phyloP scores from a whole-genome alignment of 2,113 vertebrate genomes.

The Meleagris gallopavo region DNA sequence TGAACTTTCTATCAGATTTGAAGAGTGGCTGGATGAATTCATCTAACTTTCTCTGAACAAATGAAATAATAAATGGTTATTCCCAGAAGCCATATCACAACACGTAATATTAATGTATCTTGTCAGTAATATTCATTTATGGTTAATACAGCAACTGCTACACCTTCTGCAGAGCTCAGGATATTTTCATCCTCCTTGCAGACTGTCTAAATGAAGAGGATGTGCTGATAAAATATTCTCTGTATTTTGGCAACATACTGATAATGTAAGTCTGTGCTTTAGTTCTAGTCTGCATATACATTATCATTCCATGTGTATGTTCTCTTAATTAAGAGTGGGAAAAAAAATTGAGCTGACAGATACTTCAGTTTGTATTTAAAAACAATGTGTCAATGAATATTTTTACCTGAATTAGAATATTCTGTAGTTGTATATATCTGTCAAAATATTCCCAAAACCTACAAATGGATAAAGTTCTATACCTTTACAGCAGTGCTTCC shows the following conservation, averaged over 20 bases:
- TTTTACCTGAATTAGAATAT: neutral
- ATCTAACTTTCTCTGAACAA: constrained; percentile 23
- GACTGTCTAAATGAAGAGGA: constrained; percentile 7
- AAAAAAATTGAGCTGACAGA: neutral
- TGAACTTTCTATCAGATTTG: neutral
- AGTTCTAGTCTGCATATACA: neutral
- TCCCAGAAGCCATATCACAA: constrained; percentile 10
- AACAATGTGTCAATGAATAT: neutral
- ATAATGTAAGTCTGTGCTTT: neutral
- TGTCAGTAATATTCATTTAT: constrained; percentile 30
- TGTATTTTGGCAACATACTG: neutral
- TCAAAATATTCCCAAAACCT: neutral
- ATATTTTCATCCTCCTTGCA: constrained; percentile 40
- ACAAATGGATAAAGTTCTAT: neutral
- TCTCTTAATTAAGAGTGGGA: neutral
- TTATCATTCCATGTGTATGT: neutral
- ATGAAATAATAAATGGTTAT: constrained; percentile 40
- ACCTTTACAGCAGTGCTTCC: neutral
- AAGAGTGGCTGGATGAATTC: neutral
- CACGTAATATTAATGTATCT: constrained; percentile 36
- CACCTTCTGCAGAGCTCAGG: neutral
- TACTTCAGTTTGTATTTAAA: constrained; percentile 8
- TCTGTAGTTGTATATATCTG: neutral
- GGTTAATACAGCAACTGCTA: neutral
- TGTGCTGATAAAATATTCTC: neutral